Evolutionary conservation across 2,797 vertebrate genomes (phyloP), one percentile per base, ranked within the genome.

Genomic region (Eulemur mongoz): DNA sequence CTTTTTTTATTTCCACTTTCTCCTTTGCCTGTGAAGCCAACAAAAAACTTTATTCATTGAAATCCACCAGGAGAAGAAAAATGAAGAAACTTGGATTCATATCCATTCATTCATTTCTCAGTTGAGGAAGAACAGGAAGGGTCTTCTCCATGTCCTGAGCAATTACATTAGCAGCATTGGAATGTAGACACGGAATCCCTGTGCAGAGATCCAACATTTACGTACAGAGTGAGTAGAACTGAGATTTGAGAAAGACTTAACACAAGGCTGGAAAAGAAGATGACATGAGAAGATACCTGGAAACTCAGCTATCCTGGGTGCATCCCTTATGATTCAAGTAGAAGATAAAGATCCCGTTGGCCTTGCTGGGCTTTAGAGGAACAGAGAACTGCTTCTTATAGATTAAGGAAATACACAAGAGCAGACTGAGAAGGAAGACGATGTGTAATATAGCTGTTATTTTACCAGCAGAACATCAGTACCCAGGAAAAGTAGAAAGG

Each of bases 371-470:
- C 11, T 13, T 52, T 17, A 0, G 2, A 1, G 12, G 3, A 20
- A 30, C n/a, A 43, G 32, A 30, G 32, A 54, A 1, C 0, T 0
- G 1, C 11, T 75, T 11, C 4, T 48, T 17, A 15, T 0, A 18
- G 17, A 27, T 1, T 12, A 30, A 72, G 38, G 25, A 40, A 0
- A 35, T 1, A 4, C 2, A 15, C 48, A 18, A 22, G 63, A 15
- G 52, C 2, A 43, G 45, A 15, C 30, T 0, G 48, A 40, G 38
- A 67, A 35, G 30, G 22, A 14, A 14, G 35, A 45, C 22, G 17
- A 6, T 0, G 0, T 5, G 1, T 4, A 35, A 7, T 0, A 1
- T 11, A 69, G 43, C 65, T 35, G 4, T 7, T 12, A 22, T 6
- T 12, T 43, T 5, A 48, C 52, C 27, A 15, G 13, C 14, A 20